A percentile compares a stretch with the other conserved stretches of the same genome.
Evolutionary conservation across 2,888 invertebrate genomes (phyloP).

Genomic region (Corbicula japonica): DNA sequence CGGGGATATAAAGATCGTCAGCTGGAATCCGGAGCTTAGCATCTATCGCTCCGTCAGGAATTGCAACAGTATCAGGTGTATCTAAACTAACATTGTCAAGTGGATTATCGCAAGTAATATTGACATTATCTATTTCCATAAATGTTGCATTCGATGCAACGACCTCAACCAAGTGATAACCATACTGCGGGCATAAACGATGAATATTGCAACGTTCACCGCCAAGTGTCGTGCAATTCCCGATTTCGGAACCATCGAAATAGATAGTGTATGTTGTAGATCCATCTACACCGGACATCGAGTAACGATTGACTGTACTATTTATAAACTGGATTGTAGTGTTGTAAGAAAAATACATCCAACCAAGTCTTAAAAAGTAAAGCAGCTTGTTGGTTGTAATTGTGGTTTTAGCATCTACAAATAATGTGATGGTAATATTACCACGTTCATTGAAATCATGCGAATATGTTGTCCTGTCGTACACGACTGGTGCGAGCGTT

Average conservation of each 20-base stretch:
- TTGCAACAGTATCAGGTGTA: slow-evolving; percentile 31
- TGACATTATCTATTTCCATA: slow-evolving; percentile 56
- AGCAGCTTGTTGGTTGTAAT: slow-evolving; percentile 19
- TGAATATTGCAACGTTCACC: slow-evolving; percentile 38
- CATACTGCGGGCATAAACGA: slow-evolving; percentile 54
- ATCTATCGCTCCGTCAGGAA: slow-evolving; percentile 53
- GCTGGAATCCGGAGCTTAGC: slow-evolving; percentile 34
- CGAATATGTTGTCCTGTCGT: slow-evolving; percentile 41
- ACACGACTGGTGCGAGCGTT: slow-evolving; percentile 12
- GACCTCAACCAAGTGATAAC: slow-evolving; percentile 38
- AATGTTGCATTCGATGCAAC: slow-evolving; percentile 53
- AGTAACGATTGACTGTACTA: slow-evolving; percentile 39
- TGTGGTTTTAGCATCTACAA: slow-evolving; percentile 37
- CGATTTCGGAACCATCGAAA: slow-evolving; percentile 43
- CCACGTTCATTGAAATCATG: slow-evolving; percentile 46
- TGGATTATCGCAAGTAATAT: slow-evolving; percentile 63
- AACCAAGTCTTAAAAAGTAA: slow-evolving; percentile 53
- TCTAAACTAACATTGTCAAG: slow-evolving; percentile 40
- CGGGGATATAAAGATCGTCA: slow-evolving; percentile 48
- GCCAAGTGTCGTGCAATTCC: slow-evolving; percentile 23
- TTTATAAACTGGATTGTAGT: slow-evolving; percentile 46
- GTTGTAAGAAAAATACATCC: slow-evolving; percentile 59
- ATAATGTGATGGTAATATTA: slow-evolving; percentile 44
- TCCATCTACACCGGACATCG: slow-evolving; percentile 58
- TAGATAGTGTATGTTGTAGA: slow-evolving; percentile 37